Evolutionary conservation across 2,888 invertebrate genomes (phyloP), one percentile per base, ranked within the genome.

Genomic region (Lasiommata megera): DNA sequence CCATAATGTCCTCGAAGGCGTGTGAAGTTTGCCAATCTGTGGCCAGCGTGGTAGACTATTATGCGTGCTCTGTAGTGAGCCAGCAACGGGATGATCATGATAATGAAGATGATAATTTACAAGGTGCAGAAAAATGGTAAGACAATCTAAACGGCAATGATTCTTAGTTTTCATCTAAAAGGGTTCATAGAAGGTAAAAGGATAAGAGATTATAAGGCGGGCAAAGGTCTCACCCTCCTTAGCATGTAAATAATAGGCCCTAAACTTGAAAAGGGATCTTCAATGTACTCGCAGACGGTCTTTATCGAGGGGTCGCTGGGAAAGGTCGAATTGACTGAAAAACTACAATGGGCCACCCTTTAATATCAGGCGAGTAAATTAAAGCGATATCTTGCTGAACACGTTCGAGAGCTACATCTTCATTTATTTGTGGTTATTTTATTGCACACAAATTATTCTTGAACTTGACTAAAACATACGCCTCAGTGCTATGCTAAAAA

Each of bases 191-290:
- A 48, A 48, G 48, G 34, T 48, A 23, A 48, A 36, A 37, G 48
- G 48, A 23, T 37, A 48, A 48, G 37, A 37, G 23, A 48, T 48
- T 48, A 48, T 37, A 55, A 58, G 50, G 31, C 17, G 36, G 38
- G 31, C 34, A 36, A 52, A 17, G 46, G 17, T 53, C 36, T 31
- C 28, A 58, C 52, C 54, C 50, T 40, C 40, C 43, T 62, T 60
- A 56, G 46, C 50, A 58, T 59, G 53, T 59, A 56, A 54, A 56
- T 51, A 59, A 54, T 57, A 36, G 54, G 48, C 46, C 40, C 56
- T 37, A 51, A 47, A 40, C 47, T 54, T 51, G 37, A 56, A 50
- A 54, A 54, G 46, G 60, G 56, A 51, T 46, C 44, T 46, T 47
- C 47, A 52, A 51, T 56, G 47, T 46, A 46, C 46, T 31, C 31